phyloP scores from a whole-genome alignment of 2,888 invertebrate genomes.

The Sinopyrophorus schimmeli region DNA sequence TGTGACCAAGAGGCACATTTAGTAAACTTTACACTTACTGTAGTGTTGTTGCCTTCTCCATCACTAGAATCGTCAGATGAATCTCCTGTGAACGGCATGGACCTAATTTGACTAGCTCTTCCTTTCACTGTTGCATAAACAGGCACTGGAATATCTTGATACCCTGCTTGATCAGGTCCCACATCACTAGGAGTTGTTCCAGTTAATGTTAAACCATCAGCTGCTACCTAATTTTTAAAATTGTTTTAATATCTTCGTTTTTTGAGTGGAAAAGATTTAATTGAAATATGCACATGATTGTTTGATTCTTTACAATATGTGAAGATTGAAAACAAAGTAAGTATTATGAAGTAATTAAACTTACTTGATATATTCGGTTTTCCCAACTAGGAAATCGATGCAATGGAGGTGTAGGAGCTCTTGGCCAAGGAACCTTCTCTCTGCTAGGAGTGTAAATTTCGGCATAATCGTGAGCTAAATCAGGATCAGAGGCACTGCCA shows the following conservation, averaged over 20 bases:
- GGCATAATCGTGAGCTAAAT: conserved; percentile 84
- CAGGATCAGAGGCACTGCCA: conserved; percentile 67
- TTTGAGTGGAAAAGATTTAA: not conserved
- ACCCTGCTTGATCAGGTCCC: conserved; percentile 67
- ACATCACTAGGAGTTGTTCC: conserved; percentile 53
- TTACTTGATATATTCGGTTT: conserved; percentile 92
- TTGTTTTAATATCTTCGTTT: too few species aligned
- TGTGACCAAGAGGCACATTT: conserved; percentile 33
- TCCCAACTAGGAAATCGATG: conserved; percentile 85
- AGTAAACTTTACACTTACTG: conserved; percentile 43
- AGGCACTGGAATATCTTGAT: conserved; percentile 89
- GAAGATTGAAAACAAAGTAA: not conserved
- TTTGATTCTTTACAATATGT: not conserved
- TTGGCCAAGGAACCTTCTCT: conserved; percentile 59
- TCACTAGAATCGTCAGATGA: conserved; percentile 94
- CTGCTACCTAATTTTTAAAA: too few species aligned
- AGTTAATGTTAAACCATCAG: conserved; percentile 59
- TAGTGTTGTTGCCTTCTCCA: conserved; percentile 70
- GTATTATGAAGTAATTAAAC: conserved; percentile 23
- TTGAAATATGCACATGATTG: too few species aligned
- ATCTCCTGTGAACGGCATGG: conserved; percentile 94
- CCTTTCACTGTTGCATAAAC: conserved; percentile 97
- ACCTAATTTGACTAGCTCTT: conserved; percentile 93
- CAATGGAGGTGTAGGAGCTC: conserved; percentile 84
- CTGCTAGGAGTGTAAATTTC: conserved; percentile 92